phyloP scores from a whole-genome alignment of 2,797 vertebrate genomes.

The Trachops cirrhosus region DNA sequence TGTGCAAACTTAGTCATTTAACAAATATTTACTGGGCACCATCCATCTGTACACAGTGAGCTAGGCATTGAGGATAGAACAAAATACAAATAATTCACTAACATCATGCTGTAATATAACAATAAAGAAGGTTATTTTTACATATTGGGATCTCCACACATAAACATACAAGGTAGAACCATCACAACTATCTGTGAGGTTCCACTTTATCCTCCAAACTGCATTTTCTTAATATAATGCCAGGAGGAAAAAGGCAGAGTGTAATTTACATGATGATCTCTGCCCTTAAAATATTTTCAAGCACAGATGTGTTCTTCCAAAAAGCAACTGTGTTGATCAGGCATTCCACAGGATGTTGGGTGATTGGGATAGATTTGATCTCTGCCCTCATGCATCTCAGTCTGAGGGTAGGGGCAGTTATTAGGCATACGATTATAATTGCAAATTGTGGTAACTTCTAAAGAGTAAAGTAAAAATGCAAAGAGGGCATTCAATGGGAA shows the following conservation, averaged over 20 bases:
- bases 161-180: neutral
- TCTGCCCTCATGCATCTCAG: neutral
- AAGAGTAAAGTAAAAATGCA: neutral
- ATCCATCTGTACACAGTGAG: neutral
- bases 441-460: neutral
- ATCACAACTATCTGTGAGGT: neutral
- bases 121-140: neutral
- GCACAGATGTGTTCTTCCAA: neutral
- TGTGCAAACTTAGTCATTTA: neutral
- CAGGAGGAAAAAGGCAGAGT: neutral
- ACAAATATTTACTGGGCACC: neutral
- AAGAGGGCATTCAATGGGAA: neutral
- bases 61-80: neutral
- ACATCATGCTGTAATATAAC: neutral
- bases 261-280: neutral
- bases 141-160: neutral
- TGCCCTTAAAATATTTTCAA: neutral
- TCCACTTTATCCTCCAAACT: neutral
- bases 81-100: neutral
- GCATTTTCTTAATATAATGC: neutral
- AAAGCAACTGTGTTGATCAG: neutral
- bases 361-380: neutral
- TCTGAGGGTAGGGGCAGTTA: neutral
- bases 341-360: neutral
- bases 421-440: slow-evolving; percentile 4